Evolutionary conservation across 2,113 vertebrate genomes (phyloP).

Genomic region (Ictalurus furcatus): DNA sequence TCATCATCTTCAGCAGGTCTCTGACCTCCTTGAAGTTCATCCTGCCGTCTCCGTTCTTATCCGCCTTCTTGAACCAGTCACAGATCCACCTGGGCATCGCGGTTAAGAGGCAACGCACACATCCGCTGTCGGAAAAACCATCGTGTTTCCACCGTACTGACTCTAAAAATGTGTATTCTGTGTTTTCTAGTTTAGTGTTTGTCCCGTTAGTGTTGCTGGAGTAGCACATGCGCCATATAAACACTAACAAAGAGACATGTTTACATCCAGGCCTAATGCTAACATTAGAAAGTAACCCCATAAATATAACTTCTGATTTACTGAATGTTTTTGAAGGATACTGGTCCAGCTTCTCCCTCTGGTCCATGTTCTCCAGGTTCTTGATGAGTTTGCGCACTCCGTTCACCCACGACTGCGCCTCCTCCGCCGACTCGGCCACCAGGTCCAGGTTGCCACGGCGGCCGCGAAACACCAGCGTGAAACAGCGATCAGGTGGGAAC

Average conservation of each 20-base stretch:
- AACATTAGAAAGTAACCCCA: background rate
- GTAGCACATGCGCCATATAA: background rate
- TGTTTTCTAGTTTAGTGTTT: background rate
- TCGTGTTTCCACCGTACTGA: background rate
- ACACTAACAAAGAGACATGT: background rate
- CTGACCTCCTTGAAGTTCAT: constrained; percentile 91
- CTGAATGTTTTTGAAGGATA: constrained; percentile 75
- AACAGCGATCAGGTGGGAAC: constrained; percentile 84
- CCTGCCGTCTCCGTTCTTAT: constrained; percentile 89
- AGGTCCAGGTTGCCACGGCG: constrained; percentile 90
- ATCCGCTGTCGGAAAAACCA: background rate
- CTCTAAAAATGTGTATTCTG: background rate
- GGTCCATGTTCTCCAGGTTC: constrained; percentile 87
- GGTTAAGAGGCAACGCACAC: constrained; percentile 70
- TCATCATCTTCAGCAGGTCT: constrained; percentile 91
- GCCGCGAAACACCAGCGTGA: constrained; percentile 91
- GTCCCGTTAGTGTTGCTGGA: background rate
- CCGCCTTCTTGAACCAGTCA: constrained; percentile 93
- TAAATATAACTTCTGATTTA: background rate
- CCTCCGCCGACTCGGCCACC: constrained; percentile 80
- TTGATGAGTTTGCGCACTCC: constrained; percentile 86
- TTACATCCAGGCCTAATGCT: background rate
- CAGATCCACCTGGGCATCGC: constrained; percentile 80
- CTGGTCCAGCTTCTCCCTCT: constrained; percentile 88
- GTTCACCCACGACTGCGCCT: constrained; percentile 85